phyloP scores from a whole-genome alignment of 2,113 vertebrate genomes.

The Notarius quadriscutis region DNA sequence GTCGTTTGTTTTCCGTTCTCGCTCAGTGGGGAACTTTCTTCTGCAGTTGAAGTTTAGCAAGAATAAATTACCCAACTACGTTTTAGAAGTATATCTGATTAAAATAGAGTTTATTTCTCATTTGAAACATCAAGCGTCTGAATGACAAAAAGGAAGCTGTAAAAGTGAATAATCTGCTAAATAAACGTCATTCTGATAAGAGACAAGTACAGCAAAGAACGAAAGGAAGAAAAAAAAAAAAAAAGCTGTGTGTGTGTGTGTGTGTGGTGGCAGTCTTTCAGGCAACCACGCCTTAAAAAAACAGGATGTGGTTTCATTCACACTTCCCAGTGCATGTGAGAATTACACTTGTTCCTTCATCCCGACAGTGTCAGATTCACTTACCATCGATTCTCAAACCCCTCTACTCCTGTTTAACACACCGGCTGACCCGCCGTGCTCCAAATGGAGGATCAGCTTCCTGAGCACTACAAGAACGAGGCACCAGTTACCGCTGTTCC shows the following conservation, averaged over 20 bases:
- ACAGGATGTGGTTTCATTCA: conserved; percentile 23
- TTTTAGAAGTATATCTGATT: background rate
- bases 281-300: conserved; percentile 6
- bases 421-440: background rate
- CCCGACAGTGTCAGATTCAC: background rate
- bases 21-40: too few relatives aligned
- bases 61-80: background rate
- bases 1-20: too few relatives aligned
- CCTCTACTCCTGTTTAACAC: background rate
- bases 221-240: too few relatives aligned
- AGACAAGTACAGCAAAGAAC: background rate
- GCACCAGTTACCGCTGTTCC: background rate
- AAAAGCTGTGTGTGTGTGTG: background rate
- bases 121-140: background rate
- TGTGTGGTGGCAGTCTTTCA: background rate
- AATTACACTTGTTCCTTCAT: background rate
- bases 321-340: conserved; percentile 1
- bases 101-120: too few relatives aligned
- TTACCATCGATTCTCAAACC: background rate
- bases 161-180: background rate
- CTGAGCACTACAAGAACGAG: background rate
- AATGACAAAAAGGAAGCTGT: background rate
- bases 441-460: background rate
- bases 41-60: too few relatives aligned
- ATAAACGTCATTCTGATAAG: background rate